Evolutionary conservation across 2,113 vertebrate species (phyloP).

Genomic region (Falcunculus frontatus): DNA sequence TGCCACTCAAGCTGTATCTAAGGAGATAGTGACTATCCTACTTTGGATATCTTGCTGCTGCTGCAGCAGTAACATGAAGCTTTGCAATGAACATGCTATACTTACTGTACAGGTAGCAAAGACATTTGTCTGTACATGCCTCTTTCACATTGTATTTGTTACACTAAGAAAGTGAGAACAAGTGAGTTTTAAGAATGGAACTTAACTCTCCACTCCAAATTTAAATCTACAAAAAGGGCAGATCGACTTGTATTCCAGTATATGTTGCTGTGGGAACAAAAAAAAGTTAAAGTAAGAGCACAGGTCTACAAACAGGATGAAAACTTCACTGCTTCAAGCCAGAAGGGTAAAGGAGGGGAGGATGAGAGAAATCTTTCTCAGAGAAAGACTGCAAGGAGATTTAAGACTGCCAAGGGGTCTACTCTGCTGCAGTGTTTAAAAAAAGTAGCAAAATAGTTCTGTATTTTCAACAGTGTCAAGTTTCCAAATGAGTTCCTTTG

Average conservation of each 20-base stretch:
- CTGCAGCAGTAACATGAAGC: constrained; percentile 34
- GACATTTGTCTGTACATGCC: constrained; percentile 41
- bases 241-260: constrained; percentile 10
- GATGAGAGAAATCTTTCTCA: neutral
- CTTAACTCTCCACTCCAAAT: constrained; percentile 2
- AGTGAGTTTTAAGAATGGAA: constrained; percentile 15
- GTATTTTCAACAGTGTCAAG: neutral
- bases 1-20: constrained; percentile 27
- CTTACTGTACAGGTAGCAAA: constrained; percentile 46
- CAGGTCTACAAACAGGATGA: constrained; percentile 26
- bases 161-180: constrained; percentile 18
- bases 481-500: constrained; percentile 17
- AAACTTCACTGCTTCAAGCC: neutral
- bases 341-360: neutral
- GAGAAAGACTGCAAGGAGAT: neutral
- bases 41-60: constrained; percentile 23
- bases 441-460: neutral
- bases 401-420: neutral
- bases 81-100: constrained; percentile 33
- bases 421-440: neutral
- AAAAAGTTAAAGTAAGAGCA: neutral
- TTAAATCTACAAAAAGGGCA: constrained; percentile 4
- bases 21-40: constrained; percentile 12
- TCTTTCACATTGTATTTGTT: constrained; percentile 34
- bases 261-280: constrained; percentile 5